Conservation (phyloP, 2,888 invertebrate genomes). For the Nomada goodeniana region DNA sequence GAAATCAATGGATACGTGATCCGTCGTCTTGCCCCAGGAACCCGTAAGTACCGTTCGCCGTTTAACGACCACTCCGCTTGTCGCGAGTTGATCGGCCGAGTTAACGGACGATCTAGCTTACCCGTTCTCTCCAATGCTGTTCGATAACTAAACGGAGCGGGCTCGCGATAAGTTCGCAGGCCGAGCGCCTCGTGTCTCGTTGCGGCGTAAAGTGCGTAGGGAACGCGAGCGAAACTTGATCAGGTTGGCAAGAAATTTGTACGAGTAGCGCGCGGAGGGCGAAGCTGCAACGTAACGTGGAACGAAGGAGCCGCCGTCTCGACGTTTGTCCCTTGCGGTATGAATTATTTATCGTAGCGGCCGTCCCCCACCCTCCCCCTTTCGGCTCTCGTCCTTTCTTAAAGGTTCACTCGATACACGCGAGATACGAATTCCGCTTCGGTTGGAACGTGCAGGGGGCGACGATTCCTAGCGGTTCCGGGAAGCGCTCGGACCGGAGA, state of each 20-base stretch:
- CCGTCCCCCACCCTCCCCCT: neutral
- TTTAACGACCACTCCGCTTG: slow-evolving; percentile 16
- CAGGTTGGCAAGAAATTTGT: slow-evolving; percentile 49
- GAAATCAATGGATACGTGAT: slow-evolving; percentile 43
- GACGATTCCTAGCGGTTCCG: too few species aligned
- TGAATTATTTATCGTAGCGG: slow-evolving; percentile 68
- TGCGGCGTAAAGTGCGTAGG: too few species aligned
- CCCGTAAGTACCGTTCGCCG: slow-evolving; percentile 29
- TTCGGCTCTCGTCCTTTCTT: neutral
- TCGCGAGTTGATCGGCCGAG: neutral
- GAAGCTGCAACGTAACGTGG: neutral
- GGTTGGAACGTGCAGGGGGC: too few species aligned
- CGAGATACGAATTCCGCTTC: too few species aligned
- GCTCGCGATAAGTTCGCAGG: too few species aligned
- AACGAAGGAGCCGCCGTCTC: slow-evolving; percentile 36
- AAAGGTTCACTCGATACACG: too few species aligned
- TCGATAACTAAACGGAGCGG: neutral
- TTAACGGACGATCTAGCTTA: neutral
- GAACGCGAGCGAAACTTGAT: neutral
- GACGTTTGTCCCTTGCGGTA: slow-evolving; percentile 37
- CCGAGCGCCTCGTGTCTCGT: too few species aligned
- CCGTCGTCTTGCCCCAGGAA: slow-evolving; percentile 1
- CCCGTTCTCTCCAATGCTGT: slow-evolving; percentile 1
- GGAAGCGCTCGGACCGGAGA: too few species aligned
- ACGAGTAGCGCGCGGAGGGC: slow-evolving; percentile 17